phyloP scores from a whole-genome alignment of 2,797 vertebrate genomes.

The Oreochromis grahami region DNA sequence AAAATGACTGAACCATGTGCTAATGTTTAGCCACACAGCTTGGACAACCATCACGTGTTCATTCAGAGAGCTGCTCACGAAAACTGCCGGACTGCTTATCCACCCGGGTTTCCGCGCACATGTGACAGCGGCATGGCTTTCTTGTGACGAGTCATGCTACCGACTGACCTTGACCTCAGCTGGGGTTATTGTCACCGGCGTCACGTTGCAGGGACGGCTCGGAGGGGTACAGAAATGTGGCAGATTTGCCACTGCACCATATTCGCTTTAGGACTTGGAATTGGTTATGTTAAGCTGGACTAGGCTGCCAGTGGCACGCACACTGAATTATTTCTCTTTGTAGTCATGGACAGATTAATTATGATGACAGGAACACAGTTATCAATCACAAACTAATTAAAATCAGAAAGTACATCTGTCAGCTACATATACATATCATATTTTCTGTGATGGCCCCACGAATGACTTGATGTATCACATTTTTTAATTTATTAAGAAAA shows the following conservation, averaged over 20 bases:
- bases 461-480: background rate
- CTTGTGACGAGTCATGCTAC: constrained; percentile 37
- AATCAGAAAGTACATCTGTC: background rate
- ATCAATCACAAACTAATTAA: background rate
- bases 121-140: constrained; percentile 35
- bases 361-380: background rate
- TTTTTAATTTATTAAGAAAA: background rate
- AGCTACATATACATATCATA: background rate
- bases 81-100: background rate
- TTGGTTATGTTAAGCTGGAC: constrained; percentile 7
- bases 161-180: background rate
- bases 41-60: background rate
- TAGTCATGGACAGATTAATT: background rate
- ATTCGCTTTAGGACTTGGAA: background rate
- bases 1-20: background rate
- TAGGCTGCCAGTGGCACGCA: background rate
- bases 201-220: background rate
- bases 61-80: background rate
- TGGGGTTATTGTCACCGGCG: background rate
- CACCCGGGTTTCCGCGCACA: background rate
- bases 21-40: background rate
- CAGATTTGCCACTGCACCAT: background rate
- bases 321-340: background rate
- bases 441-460: background rate
- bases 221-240: constrained; percentile 18